These are phyloP conservation scores for Cheilosia vernalis DNA, from an alignment of 2,888 invertebrate species.

Conservation along the genomic window DNA sequence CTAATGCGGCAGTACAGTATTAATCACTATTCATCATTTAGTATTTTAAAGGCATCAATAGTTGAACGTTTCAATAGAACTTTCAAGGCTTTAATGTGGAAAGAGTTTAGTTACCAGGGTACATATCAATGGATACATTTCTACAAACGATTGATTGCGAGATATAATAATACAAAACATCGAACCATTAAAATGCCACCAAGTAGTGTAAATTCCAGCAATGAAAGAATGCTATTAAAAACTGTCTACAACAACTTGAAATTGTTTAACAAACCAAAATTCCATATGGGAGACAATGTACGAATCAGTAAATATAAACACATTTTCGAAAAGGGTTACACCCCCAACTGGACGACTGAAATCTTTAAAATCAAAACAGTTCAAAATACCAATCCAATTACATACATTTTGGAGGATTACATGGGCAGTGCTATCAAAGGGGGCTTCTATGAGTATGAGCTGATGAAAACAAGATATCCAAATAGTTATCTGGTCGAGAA, in stretches of 20 bases:
- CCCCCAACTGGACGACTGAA: constrained; percentile 73
- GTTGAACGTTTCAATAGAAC: too few relatives aligned
- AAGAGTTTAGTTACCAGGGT: background rate
- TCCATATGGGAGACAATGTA: constrained; percentile 14
- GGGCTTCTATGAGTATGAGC: too few relatives aligned
- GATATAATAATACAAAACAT: constrained; percentile 30
- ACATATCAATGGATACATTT: too few relatives aligned
- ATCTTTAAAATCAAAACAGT: constrained; percentile 77
- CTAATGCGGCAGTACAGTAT: too few relatives aligned
- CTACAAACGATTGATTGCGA: constrained; percentile 1
- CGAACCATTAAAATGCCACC: background rate
- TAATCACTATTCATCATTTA: too few relatives aligned
- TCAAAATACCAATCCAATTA: constrained; percentile 76
- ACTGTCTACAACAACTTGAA: background rate
- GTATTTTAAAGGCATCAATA: too few relatives aligned
- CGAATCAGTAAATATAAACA: constrained; percentile 50
- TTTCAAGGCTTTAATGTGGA: constrained; percentile 6
- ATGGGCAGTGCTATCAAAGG: constrained; percentile 30
- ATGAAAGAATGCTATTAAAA: constrained; percentile 1
- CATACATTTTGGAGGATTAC: constrained; percentile 77
- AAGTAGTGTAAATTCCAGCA: constrained; percentile 1
- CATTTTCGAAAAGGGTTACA: constrained; percentile 50
- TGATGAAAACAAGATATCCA: too few relatives aligned
- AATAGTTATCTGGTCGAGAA: constrained; percentile 77
- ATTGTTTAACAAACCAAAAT: constrained; percentile 11